Conservation (phyloP, 2,888 invertebrate species). For the Diarsia mendica region DNA sequence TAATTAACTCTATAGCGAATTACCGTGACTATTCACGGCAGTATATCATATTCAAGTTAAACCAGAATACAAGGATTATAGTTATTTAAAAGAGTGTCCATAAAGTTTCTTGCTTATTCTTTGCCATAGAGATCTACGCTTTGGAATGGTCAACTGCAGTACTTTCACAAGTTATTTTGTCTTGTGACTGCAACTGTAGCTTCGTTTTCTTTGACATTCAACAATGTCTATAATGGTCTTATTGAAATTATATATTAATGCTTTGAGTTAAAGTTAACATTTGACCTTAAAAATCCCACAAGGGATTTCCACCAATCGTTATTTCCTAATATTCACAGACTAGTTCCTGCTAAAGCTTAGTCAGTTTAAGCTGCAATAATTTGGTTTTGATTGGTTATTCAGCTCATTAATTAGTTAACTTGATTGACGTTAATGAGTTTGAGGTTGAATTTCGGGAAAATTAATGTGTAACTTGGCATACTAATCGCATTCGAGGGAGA, state of each 20-base stretch:
- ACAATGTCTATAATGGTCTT: no score
- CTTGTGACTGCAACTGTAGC: no score
- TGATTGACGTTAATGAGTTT: conserved; percentile 11
- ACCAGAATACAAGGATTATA: background rate
- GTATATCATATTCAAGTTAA: background rate
- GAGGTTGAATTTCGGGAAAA: background rate
- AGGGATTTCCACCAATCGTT: background rate
- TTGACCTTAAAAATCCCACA: background rate
- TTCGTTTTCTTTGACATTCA: no score
- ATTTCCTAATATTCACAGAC: conserved; percentile 4
- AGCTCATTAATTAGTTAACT: background rate
- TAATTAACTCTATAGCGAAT: background rate
- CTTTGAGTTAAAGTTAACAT: background rate
- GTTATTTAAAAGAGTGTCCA: no score
- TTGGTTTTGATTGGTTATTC: background rate
- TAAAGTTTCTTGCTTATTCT: no score
- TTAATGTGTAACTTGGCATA: background rate
- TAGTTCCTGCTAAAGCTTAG: background rate
- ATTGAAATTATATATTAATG: no score
- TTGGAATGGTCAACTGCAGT: no score
- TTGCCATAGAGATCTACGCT: no score
- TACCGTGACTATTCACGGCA: background rate
- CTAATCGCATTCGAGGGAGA: background rate
- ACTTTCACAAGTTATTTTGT: no score
- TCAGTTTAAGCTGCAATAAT: background rate